These are phyloP conservation scores for Platerodrilus igneus DNA, from an alignment of 2,888 invertebrate genomes.

Conservation along the genomic window DNA sequence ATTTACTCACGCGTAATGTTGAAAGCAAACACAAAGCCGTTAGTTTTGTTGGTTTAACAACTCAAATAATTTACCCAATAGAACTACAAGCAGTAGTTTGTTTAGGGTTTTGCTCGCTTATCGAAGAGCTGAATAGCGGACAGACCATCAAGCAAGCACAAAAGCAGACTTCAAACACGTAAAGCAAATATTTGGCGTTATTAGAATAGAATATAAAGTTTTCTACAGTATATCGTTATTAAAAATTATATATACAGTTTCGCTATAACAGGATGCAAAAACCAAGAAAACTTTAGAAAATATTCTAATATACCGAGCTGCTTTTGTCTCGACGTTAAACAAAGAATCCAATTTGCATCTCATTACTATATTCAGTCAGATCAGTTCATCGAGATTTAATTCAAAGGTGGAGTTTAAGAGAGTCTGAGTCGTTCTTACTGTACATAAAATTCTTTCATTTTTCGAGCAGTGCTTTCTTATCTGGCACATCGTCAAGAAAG, in stretches of 20 bases:
- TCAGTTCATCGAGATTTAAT: slow-evolving; percentile 6
- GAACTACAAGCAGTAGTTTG: slow-evolving; percentile 46
- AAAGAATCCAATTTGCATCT: slow-evolving; percentile 14
- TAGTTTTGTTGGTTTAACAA: slow-evolving; percentile 50
- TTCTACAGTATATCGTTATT: too few relatives aligned
- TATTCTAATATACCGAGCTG: too few relatives aligned
- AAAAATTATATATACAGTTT: too few relatives aligned
- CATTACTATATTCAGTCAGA: slow-evolving; percentile 9
- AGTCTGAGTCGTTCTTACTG: slow-evolving; percentile 2
- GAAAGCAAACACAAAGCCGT: slow-evolving; percentile 46
- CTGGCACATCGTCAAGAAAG: slow-evolving; percentile 18
- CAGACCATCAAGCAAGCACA: too few relatives aligned
- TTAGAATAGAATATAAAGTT: too few relatives aligned
- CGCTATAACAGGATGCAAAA: too few relatives aligned
- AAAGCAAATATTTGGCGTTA: slow-evolving; percentile 47
- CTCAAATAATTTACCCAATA: slow-evolving; percentile 50
- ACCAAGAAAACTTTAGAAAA: too few relatives aligned
- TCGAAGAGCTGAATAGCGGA: slow-evolving; percentile 24
- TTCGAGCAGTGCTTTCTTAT: slow-evolving; percentile 20
- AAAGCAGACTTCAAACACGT: slow-evolving; percentile 35
- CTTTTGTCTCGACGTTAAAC: too few relatives aligned
- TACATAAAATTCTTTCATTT: slow-evolving; percentile 6
- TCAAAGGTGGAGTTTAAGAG: slow-evolving; percentile 6
- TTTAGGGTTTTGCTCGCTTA: slow-evolving; percentile 36
- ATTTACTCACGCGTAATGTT: slow-evolving; percentile 49